Base-by-base conservation (phyloP, 2,797 vertebrate species). In the Triplophysa bombifrons region DNA sequence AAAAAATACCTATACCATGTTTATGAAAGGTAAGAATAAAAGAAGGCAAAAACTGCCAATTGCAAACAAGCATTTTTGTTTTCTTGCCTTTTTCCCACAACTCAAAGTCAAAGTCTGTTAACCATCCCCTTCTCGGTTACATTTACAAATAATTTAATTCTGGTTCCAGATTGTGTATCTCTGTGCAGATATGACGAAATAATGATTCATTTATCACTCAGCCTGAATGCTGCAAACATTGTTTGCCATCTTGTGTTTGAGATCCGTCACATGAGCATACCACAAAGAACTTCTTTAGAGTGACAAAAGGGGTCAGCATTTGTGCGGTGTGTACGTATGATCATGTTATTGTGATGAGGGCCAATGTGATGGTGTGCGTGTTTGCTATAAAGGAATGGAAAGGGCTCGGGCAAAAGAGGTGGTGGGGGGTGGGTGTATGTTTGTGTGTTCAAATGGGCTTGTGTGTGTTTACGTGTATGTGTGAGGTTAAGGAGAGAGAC, bases 201-300 rank as follows among this genome's bases (percentile, higher is more conserved):
- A 56, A 65, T 75, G 22, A 76, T 67, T 12, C 20, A 58, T 53
- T 20, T 25, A 66, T 34, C 27, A 34, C 5, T 63, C 13, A 60
- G 56, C 22, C 58, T 30, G 25, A 63, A 16, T 63, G 27, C 60
- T 63, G 13, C 14, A 63, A n/a, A 4, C 17, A 19, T n/a, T 38
- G 30, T 20, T 11, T 10, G 0, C 38, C 13, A 34, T 34, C 13
- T 27, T 25, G 2, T 60, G 41, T 76, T 9, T 60, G 8, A 19
- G n/a, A n/a, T 20, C 48, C 2, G 85, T 89, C 88, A 89, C 90
- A 61, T 88, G 82, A 73, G 71, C 80, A 25, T 88, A 87, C 88
- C 88, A 89, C 86, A 88, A 25, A 67, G 13, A 85, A 72, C 69
- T 68, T 76, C 72, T 78, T 78, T n/a, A 78, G 41, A 50, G 27